Evolutionary conservation across 2,888 invertebrate species (phyloP), one percentile per base, ranked within the genome.

Genomic region (Drosophila ustulata): DNA sequence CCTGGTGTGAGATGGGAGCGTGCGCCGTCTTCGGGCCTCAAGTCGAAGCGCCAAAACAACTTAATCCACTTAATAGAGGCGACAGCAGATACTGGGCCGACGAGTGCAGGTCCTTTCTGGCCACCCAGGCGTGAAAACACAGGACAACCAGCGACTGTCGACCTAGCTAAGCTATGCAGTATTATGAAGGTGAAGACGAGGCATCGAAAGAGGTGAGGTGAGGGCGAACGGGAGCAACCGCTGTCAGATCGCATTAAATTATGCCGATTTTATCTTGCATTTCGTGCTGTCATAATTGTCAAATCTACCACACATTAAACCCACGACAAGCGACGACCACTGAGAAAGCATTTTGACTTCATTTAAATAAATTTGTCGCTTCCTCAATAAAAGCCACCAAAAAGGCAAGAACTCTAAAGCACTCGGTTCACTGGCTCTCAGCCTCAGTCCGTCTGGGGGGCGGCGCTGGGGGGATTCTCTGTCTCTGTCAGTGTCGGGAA

Each of bases 341-440:
- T 66, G 74, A 51, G 76, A 56, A 82, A 68, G 52, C 73, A 82
- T 82, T 82, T 81, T 72, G 81, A 88, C 83, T 84, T 86, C 76
- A 88, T 84, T 84, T 86, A 84, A 84, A 84, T 88, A 84, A 84
- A 84, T 84, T 86, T 86, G 76, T 67, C 58, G 78, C 78, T 80
- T 84, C 89, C 89, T 86, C 83, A 84, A 84, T 88, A 86, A 88
- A 74, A 75, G 57, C 66, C 65, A 55, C 64, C 69, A 37, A 70
- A 73, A 70, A 63, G 65, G 58, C 66, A 62, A 66, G 43, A 80
- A 47, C 66, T 63, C 52, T 43, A 51, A 77, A 71, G 46, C 57
- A 67, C 56, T 62, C 50, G 58, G 18, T 49, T 58, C 73, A 45
- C 50, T 65, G 64, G 50, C 37, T 49, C 34, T 11, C 28, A 28